Conservation (phyloP, 2,113 vertebrate genomes). For the Heterotilapia buettikoferi region DNA sequence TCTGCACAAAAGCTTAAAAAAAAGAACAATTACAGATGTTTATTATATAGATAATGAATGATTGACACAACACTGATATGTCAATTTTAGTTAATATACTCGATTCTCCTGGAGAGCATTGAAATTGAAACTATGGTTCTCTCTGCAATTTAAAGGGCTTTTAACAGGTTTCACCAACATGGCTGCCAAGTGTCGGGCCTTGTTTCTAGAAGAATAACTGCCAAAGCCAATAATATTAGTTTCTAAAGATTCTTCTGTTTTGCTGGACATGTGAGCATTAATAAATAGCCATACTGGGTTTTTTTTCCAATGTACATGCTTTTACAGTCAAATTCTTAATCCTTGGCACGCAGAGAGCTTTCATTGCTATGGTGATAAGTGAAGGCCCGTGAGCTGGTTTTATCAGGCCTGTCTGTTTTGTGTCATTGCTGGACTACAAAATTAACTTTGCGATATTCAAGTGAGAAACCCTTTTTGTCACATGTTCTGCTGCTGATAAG, state of each 20-base stretch:
- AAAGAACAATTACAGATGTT: accelerated
- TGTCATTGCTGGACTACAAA: background rate
- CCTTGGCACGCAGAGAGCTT: background rate
- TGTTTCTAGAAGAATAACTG: background rate
- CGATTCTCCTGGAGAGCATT: background rate
- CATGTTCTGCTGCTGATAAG: background rate
- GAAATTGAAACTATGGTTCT: background rate
- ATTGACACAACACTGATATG: accelerated
- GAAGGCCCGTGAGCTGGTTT: background rate
- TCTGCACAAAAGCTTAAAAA: background rate
- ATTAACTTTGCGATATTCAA: background rate
- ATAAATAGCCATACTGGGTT: background rate
- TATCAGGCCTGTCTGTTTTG: background rate
- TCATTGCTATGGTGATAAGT: background rate
- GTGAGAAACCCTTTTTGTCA: background rate
- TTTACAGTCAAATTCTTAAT: background rate
- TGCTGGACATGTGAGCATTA: background rate
- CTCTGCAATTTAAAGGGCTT: background rate
- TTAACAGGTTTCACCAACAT: background rate
- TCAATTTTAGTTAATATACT: background rate
- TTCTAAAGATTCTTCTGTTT: background rate
- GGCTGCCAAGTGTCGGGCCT: background rate
- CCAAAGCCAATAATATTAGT: background rate
- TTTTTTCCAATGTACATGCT: background rate
- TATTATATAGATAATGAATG: background rate